A percentile compares a stretch with the other conserved stretches of the same genome.
These are phyloP conservation scores for Uropsilus gracilis DNA, from an alignment of 2,113 vertebrate species.

Conservation along the genomic window DNA sequence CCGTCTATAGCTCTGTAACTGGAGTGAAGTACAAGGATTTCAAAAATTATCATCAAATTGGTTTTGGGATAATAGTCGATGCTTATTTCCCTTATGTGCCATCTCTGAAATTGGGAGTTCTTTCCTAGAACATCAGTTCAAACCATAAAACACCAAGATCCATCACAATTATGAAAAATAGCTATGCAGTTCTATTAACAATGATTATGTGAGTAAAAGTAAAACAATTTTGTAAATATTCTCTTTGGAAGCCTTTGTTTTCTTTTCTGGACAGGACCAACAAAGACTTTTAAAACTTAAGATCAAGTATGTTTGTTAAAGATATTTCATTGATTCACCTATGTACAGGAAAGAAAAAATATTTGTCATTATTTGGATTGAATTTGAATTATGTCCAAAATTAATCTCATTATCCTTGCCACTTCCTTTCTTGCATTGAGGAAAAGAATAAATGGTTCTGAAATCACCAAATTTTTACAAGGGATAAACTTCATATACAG, in stretches of 20 bases:
- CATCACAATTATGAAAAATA: not conserved
- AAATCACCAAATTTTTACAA: not conserved
- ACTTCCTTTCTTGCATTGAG: not conserved
- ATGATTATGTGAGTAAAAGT: not conserved
- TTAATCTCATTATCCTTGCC: not conserved
- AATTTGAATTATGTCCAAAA: constrained; percentile 19
- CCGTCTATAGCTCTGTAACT: not conserved
- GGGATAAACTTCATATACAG: not conserved
- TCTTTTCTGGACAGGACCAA: not conserved
- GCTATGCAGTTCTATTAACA: not conserved
- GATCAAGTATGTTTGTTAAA: not conserved
- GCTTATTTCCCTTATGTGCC: not conserved
- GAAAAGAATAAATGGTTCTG: not conserved
- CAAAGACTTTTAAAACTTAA: not conserved
- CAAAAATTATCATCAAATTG: not conserved
- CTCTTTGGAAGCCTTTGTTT: not conserved
- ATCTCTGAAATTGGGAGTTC: not conserved
- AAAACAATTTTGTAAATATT: not conserved
- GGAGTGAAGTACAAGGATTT: not conserved
- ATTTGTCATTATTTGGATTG: not conserved
- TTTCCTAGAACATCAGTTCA: not conserved
- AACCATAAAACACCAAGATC: not conserved
- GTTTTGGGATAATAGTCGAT: not conserved
- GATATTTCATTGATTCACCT: not conserved
- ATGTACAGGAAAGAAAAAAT: not conserved